phyloP scores from a whole-genome alignment of 1,140 invertebrate species.

The Wiebesia pumilae region DNA sequence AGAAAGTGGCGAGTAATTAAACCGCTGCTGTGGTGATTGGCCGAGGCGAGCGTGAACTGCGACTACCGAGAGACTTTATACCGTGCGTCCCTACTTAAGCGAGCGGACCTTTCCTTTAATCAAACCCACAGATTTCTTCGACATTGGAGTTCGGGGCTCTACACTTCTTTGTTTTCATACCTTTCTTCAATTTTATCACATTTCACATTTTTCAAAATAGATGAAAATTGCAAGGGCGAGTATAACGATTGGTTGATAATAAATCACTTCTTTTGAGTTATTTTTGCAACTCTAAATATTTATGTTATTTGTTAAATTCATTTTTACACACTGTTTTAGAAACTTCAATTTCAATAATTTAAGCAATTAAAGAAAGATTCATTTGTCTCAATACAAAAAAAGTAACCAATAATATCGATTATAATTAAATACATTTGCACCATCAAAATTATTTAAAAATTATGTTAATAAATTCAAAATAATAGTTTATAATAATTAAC shows the following conservation, averaged over 20 bases:
- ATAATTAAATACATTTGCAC: too few relatives aligned
- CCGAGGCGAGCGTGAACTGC: neutral
- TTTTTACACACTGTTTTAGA: too few relatives aligned
- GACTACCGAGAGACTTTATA: conserved; percentile 3
- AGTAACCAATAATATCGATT: too few relatives aligned
- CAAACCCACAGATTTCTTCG: conserved; percentile 45
- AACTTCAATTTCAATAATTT: too few relatives aligned
- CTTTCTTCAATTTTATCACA: neutral
- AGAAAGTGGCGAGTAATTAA: conserved; percentile 53
- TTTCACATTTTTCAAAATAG: neutral
- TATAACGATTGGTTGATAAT: neutral
- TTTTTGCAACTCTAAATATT: too few relatives aligned
- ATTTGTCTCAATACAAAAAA: too few relatives aligned
- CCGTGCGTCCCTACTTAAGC: neutral
- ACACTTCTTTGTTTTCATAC: neutral
- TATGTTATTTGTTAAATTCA: too few relatives aligned
- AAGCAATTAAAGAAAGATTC: too few relatives aligned
- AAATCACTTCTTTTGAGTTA: neutral
- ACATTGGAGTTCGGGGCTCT: neutral
- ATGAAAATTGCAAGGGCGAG: neutral
- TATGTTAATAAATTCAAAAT: too few relatives aligned
- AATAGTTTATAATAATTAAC: too few relatives aligned
- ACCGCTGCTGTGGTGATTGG: conserved; percentile 35
- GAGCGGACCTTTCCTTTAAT: conserved; percentile 45
- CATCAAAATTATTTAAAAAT: too few relatives aligned